Evolutionary conservation across 2,888 invertebrate genomes (phyloP), one percentile per base, ranked within the genome.

Genomic region (Salticus scenicus): DNA sequence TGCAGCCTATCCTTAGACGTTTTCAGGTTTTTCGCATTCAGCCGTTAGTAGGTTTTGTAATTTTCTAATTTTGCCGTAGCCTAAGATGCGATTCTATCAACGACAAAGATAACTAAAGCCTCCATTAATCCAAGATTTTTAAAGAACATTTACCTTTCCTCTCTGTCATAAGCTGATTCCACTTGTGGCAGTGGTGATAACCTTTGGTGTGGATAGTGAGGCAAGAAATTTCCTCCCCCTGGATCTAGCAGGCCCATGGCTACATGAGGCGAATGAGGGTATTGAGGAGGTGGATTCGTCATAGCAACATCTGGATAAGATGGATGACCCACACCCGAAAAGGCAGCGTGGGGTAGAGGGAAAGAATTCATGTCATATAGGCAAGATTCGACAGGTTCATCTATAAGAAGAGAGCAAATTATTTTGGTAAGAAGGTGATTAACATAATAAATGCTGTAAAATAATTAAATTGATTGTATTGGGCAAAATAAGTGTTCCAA

Each of bases 361-460:
- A 86, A 86, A 1, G 86, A 71, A 12, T 79, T 80, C 86, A 86
- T 86, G 5, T 86, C 86, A 31, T 80, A 86, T 12, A 86, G 66
- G 28, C 79, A 85, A 1, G 85, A 79, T 27, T 85, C 85, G 24
- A 79, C 85, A 14, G 73, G 31, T 12, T 84, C 77, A n/a, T 76
- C 83, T 84, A 57, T 10, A 67, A 69, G 20, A 66, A 37, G 37
- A 37, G 37, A 37, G 12, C n/a, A n/a, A n/a, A n/a, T n/a, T n/a
- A n/a, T n/a, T n/a, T n/a, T n/a, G n/a, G n/a, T n/a, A n/a, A n/a
- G n/a, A n/a, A n/a, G n/a, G n/a, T n/a, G n/a, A n/a, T n/a, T n/a
- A n/a, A n/a, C n/a, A n/a, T n/a, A n/a, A n/a, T n/a, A n/a, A n/a
- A n/a, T n/a, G n/a, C n/a, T n/a, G n/a, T n/a, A n/a, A n/a, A n/a